Conservation (phyloP, 2,888 invertebrate genomes). For the Spialia ferax region DNA sequence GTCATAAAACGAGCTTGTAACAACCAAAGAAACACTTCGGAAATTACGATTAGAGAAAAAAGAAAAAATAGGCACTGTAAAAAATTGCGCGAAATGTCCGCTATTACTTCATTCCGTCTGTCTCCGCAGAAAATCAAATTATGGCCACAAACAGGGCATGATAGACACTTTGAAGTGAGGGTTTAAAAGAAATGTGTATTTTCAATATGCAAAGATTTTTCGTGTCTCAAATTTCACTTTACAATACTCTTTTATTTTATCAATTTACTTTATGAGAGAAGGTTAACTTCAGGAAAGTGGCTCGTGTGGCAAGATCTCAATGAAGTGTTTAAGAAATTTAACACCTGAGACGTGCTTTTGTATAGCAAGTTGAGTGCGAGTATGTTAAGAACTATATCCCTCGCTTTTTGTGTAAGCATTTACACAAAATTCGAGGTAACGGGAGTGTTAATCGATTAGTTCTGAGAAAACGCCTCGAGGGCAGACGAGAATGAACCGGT, state of each 20-base stretch:
- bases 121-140: slow-evolving; percentile 18
- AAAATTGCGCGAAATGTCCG: slow-evolving; percentile 25
- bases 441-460: slow-evolving; percentile 7
- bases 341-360: no score
- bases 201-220: no score
- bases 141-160: background rate
- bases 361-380: no score
- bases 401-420: background rate
- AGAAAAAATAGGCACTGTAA: slow-evolving; percentile 4
- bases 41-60: slow-evolving; percentile 24
- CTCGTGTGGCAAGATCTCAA: no score
- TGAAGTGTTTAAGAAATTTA: no score
- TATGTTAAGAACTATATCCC: no score
- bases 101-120: slow-evolving; percentile 26
- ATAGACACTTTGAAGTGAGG: background rate
- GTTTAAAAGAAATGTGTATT: background rate
- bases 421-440: background rate
- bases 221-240: no score
- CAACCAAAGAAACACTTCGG: slow-evolving; percentile 22
- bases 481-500: slow-evolving; percentile 16
- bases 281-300: no score
- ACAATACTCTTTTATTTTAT: no score
- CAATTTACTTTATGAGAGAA: no score
- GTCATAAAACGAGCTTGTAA: slow-evolving; percentile 20
- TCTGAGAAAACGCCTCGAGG: slow-evolving; percentile 18